Evolutionary conservation across 2,113 vertebrate genomes (phyloP).

Genomic region (Triplophysa dalaica): DNA sequence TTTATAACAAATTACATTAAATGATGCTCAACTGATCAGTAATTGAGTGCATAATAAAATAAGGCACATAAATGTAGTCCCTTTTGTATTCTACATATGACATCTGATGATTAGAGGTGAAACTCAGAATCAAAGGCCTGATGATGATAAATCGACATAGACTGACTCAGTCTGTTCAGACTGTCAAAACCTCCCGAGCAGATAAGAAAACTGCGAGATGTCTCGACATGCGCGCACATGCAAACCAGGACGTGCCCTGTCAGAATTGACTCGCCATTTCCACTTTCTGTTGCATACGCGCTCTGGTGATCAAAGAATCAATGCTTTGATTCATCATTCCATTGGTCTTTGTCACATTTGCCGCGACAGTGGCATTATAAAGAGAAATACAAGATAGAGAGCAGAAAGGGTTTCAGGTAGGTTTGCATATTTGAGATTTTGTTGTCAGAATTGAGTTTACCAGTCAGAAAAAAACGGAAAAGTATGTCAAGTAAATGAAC

Average conservation of each 20-base stretch:
- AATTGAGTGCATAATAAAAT: not conserved
- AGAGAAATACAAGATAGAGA: not conserved
- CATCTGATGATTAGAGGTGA: too few species aligned
- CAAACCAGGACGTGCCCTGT: not conserved
- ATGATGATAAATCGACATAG: not conserved
- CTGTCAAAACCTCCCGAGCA: not conserved
- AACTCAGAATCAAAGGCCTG: not conserved
- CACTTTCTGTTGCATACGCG: not conserved
- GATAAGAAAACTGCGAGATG: not conserved
- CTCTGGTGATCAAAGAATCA: too few species aligned
- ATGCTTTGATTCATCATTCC: slow-evolving; percentile 21
- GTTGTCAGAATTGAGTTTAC: not conserved
- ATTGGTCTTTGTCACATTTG: not conserved
- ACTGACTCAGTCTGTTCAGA: not conserved
- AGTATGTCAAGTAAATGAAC: not conserved
- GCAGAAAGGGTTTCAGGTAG: not conserved
- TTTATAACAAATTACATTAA: too few species aligned
- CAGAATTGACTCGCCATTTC: not conserved
- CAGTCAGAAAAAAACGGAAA: not conserved
- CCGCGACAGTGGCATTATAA: not conserved
- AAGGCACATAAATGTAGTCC: too few species aligned
- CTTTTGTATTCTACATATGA: too few species aligned
- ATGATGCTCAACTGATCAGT: too few species aligned
- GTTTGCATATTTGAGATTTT: not conserved
- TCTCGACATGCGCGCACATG: not conserved